phyloP scores from a whole-genome alignment of 2,797 vertebrate species.

The Oreochromis mossambicus region DNA sequence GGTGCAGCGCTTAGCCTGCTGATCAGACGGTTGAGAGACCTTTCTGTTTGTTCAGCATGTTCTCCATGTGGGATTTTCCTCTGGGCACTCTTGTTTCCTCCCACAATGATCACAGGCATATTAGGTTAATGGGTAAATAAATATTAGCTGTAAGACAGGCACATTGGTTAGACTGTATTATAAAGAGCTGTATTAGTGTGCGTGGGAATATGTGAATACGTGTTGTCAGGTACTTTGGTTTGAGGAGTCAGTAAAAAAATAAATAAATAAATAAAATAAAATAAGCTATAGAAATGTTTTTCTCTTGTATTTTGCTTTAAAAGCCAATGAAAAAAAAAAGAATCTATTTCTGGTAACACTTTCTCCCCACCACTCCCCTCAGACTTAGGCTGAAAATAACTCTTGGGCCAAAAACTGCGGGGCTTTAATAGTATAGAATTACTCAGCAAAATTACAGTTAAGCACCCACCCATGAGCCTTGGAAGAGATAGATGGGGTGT shows the following conservation, averaged over 20 bases:
- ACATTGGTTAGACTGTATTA: not conserved
- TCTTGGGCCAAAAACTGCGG: not conserved
- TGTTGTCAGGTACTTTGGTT: not conserved
- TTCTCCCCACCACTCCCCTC: not conserved
- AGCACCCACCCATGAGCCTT: not conserved
- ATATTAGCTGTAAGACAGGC: not conserved
- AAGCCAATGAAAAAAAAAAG: not conserved
- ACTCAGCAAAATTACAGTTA: constrained; percentile 4
- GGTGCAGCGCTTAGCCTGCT: not conserved
- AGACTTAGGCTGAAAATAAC: not conserved
- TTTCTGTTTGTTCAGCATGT: not conserved
- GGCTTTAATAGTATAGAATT: constrained; percentile 26
- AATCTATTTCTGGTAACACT: not conserved
- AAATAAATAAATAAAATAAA: not conserved
- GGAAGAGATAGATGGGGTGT: not conserved
- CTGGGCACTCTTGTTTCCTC: not conserved
- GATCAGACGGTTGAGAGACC: not conserved
- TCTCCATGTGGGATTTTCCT: not conserved
- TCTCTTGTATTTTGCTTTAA: not conserved
- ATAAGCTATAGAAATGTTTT: not conserved
- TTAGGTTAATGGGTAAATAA: not conserved
- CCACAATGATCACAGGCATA: not conserved
- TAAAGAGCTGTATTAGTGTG: not conserved
- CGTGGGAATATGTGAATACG: not conserved
- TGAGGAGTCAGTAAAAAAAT: not conserved